These are phyloP conservation scores for Leptinotarsa lineolata DNA, from an alignment of 1,140 invertebrate genomes.

Conservation along the genomic window DNA sequence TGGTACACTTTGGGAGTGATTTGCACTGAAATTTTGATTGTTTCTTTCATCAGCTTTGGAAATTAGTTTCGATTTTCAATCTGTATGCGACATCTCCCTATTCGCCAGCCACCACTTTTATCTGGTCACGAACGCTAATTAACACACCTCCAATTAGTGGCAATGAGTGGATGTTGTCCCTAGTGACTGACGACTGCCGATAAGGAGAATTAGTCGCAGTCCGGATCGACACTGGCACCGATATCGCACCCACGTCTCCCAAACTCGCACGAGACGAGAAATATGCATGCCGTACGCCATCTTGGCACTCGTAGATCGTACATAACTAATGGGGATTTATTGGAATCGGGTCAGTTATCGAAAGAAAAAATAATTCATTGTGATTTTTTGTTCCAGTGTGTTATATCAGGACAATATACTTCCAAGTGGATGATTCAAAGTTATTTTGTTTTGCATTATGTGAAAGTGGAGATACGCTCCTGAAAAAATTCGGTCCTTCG, in stretches of 20 bases:
- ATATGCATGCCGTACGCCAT: conserved; percentile 17
- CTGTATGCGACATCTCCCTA: neutral
- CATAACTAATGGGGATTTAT: neutral
- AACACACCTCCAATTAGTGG: conserved; percentile 31
- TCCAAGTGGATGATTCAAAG: too few relatives aligned
- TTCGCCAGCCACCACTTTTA: neutral
- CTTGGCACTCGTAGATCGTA: conserved; percentile 7
- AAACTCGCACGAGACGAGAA: conserved; percentile 9
- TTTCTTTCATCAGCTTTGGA: too few relatives aligned
- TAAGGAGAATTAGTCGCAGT: conserved; percentile 23
- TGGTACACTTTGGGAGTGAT: too few relatives aligned
- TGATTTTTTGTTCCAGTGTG: too few relatives aligned
- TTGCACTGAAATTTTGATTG: too few relatives aligned
- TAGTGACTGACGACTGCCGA: conserved; percentile 24
- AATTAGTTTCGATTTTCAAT: too few relatives aligned
- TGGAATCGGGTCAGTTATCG: too few relatives aligned
- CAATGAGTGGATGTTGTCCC: conserved; percentile 7
- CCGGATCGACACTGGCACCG: conserved; percentile 23
- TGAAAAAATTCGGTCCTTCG: neutral
- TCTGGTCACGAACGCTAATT: conserved; percentile 27
- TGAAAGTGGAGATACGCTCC: too few relatives aligned
- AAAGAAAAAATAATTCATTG: too few relatives aligned
- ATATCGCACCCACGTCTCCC: conserved; percentile 23
- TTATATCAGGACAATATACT: too few relatives aligned
- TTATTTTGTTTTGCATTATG: too few relatives aligned